phyloP scores from a whole-genome alignment of 2,888 invertebrate species.

The Caenorhabditis parvicauda region DNA sequence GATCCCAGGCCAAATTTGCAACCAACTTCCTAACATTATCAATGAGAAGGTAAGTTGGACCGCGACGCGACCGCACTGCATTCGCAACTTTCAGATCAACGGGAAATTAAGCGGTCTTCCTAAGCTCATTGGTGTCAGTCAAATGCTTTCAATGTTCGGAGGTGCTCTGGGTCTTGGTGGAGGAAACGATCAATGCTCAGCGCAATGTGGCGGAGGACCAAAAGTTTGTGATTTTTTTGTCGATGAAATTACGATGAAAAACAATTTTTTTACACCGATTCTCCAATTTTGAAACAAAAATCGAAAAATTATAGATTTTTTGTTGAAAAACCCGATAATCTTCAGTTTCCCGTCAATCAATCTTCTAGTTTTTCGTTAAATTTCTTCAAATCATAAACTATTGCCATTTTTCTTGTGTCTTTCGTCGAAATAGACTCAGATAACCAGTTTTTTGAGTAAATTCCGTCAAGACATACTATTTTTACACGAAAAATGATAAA shows the following conservation, averaged over 20 bases:
- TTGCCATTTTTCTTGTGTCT: too few relatives aligned
- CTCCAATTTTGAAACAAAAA: too few relatives aligned
- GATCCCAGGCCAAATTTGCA: constrained; percentile 53
- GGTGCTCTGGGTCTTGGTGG: constrained; percentile 42
- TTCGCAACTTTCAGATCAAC: constrained; percentile 40
- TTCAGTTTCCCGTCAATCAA: constrained; percentile 16
- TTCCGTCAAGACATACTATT: neutral
- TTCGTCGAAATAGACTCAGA: too few relatives aligned
- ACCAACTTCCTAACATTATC: constrained; percentile 49
- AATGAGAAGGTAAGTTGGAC: constrained; percentile 44
- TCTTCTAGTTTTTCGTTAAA: too few relatives aligned
- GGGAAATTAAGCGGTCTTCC: constrained; percentile 46
- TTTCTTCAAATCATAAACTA: too few relatives aligned
- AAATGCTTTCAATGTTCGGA: constrained; percentile 49
- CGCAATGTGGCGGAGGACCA: too few relatives aligned
- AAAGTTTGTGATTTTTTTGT: constrained; percentile 9
- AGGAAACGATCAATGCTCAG: too few relatives aligned
- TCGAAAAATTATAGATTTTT: neutral
- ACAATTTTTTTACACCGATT: too few relatives aligned
- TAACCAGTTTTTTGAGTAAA: too few relatives aligned
- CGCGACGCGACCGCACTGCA: too few relatives aligned
- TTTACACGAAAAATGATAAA: too few relatives aligned
- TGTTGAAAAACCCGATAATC: constrained; percentile 4
- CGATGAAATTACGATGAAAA: constrained; percentile 1
- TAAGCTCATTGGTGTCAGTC: constrained; percentile 46